Percentiles rank a stretch among this genome's conserved stretches.
phyloP scores from a whole-genome alignment of 2,797 vertebrate species.

The Danio albolineatus region DNA sequence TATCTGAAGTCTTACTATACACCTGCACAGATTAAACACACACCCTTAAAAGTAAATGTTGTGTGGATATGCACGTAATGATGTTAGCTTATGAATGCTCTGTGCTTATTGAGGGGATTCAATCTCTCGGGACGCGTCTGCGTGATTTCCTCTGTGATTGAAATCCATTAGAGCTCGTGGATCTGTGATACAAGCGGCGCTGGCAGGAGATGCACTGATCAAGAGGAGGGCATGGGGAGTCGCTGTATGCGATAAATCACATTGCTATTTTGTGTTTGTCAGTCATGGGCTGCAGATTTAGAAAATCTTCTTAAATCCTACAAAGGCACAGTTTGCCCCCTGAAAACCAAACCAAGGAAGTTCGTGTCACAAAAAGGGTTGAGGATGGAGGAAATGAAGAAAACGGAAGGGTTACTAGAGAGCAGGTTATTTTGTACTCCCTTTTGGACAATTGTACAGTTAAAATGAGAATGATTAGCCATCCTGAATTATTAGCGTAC shows the following conservation, averaged over 20 bases:
- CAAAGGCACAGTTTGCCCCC: constrained; percentile 46
- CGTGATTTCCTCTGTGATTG: constrained; percentile 64
- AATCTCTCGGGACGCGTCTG: constrained; percentile 31
- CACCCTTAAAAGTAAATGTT: constrained; percentile 63
- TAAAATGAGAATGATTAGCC: too few species aligned
- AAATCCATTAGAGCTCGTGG: constrained; percentile 62
- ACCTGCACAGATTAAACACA: constrained; percentile 13
- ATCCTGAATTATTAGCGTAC: too few species aligned
- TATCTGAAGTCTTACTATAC: background rate
- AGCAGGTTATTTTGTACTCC: background rate
- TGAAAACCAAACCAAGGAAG: constrained; percentile 54
- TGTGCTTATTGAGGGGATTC: constrained; percentile 46
- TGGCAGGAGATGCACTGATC: constrained; percentile 50
- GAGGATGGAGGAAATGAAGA: background rate
- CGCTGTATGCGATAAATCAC: constrained; percentile 54
- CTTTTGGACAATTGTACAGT: too few species aligned
- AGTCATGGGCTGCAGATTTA: constrained; percentile 71
- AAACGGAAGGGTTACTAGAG: background rate
- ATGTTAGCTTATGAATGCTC: constrained; percentile 57
- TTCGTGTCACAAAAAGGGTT: constrained; percentile 30
- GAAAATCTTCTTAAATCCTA: constrained; percentile 67
- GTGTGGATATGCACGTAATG: constrained; percentile 60
- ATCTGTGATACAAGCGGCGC: constrained; percentile 21
- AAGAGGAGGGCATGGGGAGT: constrained; percentile 34
- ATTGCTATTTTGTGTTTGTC: constrained; percentile 62